phyloP scores from a whole-genome alignment of 2,113 vertebrate genomes.

The Bos javanicus region DNA sequence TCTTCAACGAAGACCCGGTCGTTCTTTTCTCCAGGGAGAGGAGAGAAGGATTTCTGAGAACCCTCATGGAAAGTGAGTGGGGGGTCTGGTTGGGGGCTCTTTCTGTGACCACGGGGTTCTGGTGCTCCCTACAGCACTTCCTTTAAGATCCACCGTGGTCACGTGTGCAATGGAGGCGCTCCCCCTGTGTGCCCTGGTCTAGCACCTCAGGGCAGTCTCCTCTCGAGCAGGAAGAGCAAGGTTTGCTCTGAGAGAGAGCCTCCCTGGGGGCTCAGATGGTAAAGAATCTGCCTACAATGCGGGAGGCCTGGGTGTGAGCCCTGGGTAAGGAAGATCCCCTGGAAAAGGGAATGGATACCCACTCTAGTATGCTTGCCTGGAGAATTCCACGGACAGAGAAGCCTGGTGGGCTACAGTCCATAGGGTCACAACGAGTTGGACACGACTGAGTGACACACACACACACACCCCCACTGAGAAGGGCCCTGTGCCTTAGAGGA shows the following conservation, averaged over 20 bases:
- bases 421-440: neutral
- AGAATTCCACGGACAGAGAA: neutral
- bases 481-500: neutral
- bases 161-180: neutral
- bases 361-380: neutral
- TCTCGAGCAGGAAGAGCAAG: neutral
- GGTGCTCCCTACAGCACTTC: neutral
- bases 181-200: no score
- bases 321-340: neutral
- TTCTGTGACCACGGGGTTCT: accelerated
- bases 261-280: neutral
- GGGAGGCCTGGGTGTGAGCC: neutral
- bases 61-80: accelerated
- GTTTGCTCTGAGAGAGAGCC: neutral
- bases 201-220: accelerated
- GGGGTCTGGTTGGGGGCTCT: accelerated
- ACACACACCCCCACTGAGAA: accelerated
- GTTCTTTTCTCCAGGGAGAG: neutral
- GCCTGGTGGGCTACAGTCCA: neutral
- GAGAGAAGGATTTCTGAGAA: neutral
- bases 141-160: neutral
- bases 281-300: neutral
- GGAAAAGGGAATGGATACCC: neutral
- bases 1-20: neutral
- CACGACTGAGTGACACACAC: neutral